These are phyloP conservation scores for Anoura caudifer DNA, from an alignment of 2,113 vertebrate genomes.

Conservation along the genomic window DNA sequence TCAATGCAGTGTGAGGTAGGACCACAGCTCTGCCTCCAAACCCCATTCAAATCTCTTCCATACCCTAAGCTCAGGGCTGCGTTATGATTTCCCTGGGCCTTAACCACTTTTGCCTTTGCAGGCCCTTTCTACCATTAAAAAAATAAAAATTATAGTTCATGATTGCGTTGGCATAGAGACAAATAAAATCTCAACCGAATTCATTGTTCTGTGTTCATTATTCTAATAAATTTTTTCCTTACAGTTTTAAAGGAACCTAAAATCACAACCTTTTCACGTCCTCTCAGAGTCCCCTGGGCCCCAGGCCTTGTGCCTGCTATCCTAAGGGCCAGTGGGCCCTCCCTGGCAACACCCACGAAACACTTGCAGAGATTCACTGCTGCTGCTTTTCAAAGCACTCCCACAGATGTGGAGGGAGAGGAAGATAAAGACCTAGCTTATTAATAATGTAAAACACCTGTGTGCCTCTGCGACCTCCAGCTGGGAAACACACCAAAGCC, in stretches of 20 bases:
- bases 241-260: neutral
- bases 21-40: neutral
- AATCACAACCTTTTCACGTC: neutral
- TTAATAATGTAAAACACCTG: constrained; percentile 41
- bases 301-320: neutral
- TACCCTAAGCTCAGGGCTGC: neutral
- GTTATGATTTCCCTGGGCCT: neutral
- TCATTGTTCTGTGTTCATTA: neutral
- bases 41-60: neutral
- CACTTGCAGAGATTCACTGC: no score
- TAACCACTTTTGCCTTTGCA: neutral
- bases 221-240: neutral
- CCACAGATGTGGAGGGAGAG: neutral
- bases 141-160: neutral
- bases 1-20: neutral
- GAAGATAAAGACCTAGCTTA: neutral
- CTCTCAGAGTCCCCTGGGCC: neutral
- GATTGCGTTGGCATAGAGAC: neutral
- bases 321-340: neutral
- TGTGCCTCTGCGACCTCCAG: neutral
- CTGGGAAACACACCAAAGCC: constrained; percentile 4
- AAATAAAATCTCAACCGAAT: neutral
- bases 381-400: neutral
- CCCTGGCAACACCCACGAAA: neutral
- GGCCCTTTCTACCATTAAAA: neutral